These are phyloP conservation scores for Tauraco hartlaubi DNA, from an alignment of 2,797 vertebrate species.

Conservation along the genomic window DNA sequence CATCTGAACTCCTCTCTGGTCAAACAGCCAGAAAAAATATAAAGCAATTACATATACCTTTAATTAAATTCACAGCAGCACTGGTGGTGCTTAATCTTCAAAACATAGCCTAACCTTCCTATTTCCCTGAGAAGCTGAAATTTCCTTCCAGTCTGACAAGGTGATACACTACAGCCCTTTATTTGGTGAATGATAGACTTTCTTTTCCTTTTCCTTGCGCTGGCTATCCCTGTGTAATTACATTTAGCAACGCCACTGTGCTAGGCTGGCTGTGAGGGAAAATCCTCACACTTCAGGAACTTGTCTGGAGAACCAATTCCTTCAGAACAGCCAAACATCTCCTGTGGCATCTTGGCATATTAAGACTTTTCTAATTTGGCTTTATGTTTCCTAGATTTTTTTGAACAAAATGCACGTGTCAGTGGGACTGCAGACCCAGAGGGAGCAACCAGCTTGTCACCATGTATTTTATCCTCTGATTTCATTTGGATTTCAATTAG, in stretches of 20 bases:
- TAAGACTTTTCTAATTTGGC: background rate
- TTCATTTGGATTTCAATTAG: constrained; percentile 15
- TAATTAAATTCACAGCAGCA: background rate
- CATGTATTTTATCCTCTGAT: background rate
- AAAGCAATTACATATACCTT: background rate
- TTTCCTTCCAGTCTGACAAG: background rate
- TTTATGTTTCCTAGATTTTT: background rate
- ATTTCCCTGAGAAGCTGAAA: background rate
- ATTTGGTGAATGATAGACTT: background rate
- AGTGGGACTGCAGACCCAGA: background rate
- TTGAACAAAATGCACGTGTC: background rate
- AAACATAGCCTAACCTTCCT: background rate
- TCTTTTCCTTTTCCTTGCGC: background rate
- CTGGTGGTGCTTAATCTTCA: background rate
- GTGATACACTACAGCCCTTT: background rate
- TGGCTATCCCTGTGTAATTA: constrained; percentile 6
- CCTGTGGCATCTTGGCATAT: background rate
- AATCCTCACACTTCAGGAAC: background rate
- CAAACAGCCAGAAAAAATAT: background rate
- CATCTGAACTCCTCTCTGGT: background rate
- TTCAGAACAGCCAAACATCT: background rate
- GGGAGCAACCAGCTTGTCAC: background rate
- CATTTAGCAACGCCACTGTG: background rate
- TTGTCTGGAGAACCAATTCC: background rate
- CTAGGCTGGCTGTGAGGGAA: background rate